Evolutionary conservation across 37 sponge, comb jelly and placozoan species (phyloP).

Genomic region (Aphrocallistes beatrix): DNA sequence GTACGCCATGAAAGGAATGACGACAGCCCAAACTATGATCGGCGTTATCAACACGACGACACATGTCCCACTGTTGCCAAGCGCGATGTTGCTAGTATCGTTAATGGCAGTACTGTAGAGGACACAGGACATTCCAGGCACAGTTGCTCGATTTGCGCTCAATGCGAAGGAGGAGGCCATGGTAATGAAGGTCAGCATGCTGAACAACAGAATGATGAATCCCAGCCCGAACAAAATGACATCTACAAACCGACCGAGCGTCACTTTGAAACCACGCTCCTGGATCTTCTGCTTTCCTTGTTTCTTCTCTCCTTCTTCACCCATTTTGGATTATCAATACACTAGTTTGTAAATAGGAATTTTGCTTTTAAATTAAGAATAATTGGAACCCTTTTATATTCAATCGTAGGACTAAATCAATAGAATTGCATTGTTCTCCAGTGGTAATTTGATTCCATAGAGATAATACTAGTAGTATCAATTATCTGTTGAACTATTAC

Average conservation of each 20-base stretch:
- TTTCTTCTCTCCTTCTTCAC: neutral
- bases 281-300: neutral
- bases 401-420: too few species aligned
- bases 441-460: too few species aligned
- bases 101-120: neutral
- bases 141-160: neutral
- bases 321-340: neutral
- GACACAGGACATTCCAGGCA: neutral
- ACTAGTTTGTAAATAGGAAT: too few species aligned
- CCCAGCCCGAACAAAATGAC: neutral
- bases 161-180: neutral
- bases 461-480: too few species aligned
- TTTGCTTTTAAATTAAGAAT: too few species aligned
- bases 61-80: neutral
- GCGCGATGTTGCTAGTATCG: neutral
- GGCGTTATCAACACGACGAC: neutral
- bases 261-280: neutral
- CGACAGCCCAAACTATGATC: neutral
- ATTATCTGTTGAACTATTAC: too few species aligned
- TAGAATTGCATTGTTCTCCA: too few species aligned
- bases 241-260: conserved; percentile 6
- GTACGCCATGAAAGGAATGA: neutral
- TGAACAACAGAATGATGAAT: neutral
- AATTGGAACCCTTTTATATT: too few species aligned
- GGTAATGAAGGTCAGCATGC: neutral